Percentiles rank a stretch among this genome's conserved stretches.
phyloP scores from a whole-genome alignment of 1,140 invertebrate species.

The Brachionus asplanchnoidis region DNA sequence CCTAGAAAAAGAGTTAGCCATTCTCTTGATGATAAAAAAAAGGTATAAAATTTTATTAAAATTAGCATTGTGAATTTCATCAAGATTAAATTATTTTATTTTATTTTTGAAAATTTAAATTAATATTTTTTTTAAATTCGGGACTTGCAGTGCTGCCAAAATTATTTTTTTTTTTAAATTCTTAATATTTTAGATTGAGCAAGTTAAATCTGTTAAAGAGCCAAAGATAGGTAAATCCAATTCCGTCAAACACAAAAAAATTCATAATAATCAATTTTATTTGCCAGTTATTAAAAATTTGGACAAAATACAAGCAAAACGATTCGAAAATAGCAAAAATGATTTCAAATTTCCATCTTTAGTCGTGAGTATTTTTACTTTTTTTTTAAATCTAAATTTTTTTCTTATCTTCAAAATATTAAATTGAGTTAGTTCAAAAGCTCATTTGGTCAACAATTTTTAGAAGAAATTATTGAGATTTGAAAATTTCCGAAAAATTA shows the following conservation, averaged over 20 bases:
- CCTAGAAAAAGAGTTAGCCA: not conserved
- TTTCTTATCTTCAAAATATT: not conserved
- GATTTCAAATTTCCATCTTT: slow-evolving; percentile 39
- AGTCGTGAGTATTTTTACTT: not conserved
- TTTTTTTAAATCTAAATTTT: not conserved
- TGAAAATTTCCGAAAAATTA: too few relatives aligned
- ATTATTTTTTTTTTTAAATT: not conserved
- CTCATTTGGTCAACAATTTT: too few relatives aligned
- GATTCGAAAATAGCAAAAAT: not conserved
- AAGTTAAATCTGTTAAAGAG: not conserved
- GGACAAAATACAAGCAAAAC: not conserved
- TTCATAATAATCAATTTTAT: slow-evolving; percentile 17
- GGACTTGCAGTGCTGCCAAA: not conserved
- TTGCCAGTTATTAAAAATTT: slow-evolving; percentile 31
- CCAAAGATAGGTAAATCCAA: not conserved
- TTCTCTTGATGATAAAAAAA: slow-evolving; percentile 1
- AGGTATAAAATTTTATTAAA: not conserved
- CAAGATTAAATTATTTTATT: too few relatives aligned
- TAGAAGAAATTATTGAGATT: too few relatives aligned
- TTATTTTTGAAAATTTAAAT: too few relatives aligned
- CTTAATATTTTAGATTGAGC: not conserved
- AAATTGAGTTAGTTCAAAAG: too few relatives aligned
- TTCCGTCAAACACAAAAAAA: not conserved
- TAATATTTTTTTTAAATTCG: not conserved
- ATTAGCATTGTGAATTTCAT: not conserved